phyloP scores from a whole-genome alignment of 2,888 invertebrate genomes.

The Autographa gamma region DNA sequence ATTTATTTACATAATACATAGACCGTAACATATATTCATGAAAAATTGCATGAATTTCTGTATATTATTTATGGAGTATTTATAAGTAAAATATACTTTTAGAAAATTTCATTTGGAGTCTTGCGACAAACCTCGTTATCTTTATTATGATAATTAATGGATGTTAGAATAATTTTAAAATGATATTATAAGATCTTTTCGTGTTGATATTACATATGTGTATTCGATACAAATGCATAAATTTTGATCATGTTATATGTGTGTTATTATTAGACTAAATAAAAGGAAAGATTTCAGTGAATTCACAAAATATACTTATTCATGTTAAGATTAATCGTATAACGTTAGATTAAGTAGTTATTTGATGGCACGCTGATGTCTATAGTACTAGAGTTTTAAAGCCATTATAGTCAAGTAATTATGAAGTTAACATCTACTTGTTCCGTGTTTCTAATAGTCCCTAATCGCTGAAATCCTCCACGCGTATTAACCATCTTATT shows the following conservation, averaged over 20 bases:
- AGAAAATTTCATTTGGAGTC: slow-evolving; percentile 18
- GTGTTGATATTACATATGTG: slow-evolving; percentile 34
- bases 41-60: slow-evolving; percentile 31
- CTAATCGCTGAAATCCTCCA: slow-evolving; percentile 50
- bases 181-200: slow-evolving; percentile 42
- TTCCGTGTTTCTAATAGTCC: slow-evolving; percentile 41
- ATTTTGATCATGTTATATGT: slow-evolving; percentile 32
- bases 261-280: slow-evolving; percentile 37
- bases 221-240: slow-evolving; percentile 35
- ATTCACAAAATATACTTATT: slow-evolving; percentile 29
- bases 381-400: slow-evolving; percentile 37
- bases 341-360: slow-evolving; percentile 48
- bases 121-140: slow-evolving; percentile 56
- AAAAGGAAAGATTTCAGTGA: slow-evolving; percentile 52
- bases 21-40: slow-evolving; percentile 57
- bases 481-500: slow-evolving; percentile 17
- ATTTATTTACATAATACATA: slow-evolving; percentile 36
- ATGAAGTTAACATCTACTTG: slow-evolving; percentile 33
- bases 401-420: slow-evolving; percentile 36
- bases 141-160: slow-evolving; percentile 33
- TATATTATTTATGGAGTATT: slow-evolving; percentile 52
- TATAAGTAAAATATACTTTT: slow-evolving; percentile 43
- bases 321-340: slow-evolving; percentile 44
- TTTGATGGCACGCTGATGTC: slow-evolving; percentile 28
- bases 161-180: slow-evolving; percentile 54